Conservation (phyloP, 2,888 invertebrate species). For the Lapara coniferarum region DNA sequence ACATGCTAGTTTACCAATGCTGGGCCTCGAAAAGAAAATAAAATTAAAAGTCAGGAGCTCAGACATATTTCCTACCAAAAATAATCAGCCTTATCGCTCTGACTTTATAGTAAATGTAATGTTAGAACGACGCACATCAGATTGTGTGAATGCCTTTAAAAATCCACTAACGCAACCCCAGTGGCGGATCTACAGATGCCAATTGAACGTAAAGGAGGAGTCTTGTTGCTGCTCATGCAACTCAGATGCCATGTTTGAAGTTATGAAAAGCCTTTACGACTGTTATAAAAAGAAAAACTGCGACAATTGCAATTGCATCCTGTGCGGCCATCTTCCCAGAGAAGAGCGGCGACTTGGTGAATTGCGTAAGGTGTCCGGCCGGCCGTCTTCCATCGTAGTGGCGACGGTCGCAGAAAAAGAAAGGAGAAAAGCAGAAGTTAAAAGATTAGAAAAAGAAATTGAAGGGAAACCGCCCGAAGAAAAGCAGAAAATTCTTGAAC, state of each 20-base stretch:
- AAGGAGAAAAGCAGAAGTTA: slow-evolving; percentile 28
- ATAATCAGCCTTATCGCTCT: slow-evolving; percentile 32
- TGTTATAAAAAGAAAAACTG: slow-evolving; percentile 72
- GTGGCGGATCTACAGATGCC: slow-evolving; percentile 52
- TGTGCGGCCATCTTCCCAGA: slow-evolving; percentile 57
- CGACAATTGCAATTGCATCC: slow-evolving; percentile 63
- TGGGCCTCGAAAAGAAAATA: slow-evolving; percentile 8
- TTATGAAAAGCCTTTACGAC: slow-evolving; percentile 72
- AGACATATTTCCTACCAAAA: slow-evolving; percentile 31
- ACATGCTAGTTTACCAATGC: slow-evolving; percentile 30
- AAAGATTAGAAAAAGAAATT: slow-evolving; percentile 34
- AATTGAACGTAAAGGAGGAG: slow-evolving; percentile 53
- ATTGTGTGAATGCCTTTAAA: slow-evolving; percentile 33
- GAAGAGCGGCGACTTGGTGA: slow-evolving; percentile 41
- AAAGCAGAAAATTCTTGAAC: slow-evolving; percentile 45
- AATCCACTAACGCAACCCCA: slow-evolving; percentile 34
- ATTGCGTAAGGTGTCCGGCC: slow-evolving; percentile 34
- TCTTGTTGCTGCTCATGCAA: slow-evolving; percentile 65
- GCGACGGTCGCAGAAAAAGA: slow-evolving; percentile 31
- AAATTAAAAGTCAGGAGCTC: slow-evolving; percentile 34
- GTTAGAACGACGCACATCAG: slow-evolving; percentile 34
- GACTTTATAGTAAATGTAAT: slow-evolving; percentile 40
- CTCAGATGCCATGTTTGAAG: slow-evolving; percentile 73
- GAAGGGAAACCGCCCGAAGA: slow-evolving; percentile 45
- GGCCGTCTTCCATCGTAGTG: slow-evolving; percentile 25